Evolutionary conservation across 64 coral and sea anemone genomes (phyloP).

Genomic region (Catalaphyllia jardinei): DNA sequence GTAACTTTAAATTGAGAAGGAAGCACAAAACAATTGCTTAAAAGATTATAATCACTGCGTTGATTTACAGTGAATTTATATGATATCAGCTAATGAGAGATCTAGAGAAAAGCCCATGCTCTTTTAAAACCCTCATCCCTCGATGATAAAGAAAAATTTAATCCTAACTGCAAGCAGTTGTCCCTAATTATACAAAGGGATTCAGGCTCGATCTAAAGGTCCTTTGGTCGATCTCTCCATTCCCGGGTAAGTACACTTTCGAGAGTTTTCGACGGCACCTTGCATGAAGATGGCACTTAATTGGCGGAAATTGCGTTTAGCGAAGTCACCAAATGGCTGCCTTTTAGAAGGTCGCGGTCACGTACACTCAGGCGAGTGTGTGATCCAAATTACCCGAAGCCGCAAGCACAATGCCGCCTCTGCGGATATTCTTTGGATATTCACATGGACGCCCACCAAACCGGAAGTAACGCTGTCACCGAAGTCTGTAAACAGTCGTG

Average conservation of each 20-base stretch:
- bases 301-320: slow-evolving; percentile 1
- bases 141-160: too few relatives aligned
- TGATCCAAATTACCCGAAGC: neutral
- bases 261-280: neutral
- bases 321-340: neutral
- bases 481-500: neutral
- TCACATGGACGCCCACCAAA: neutral
- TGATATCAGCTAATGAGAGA: neutral
- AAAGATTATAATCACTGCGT: neutral
- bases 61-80: neutral
- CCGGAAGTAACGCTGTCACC: neutral
- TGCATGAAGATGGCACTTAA: neutral
- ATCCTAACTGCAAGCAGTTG: neutral
- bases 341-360: neutral
- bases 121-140: neutral
- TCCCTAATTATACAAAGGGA: neutral
- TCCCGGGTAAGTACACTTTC: neutral
- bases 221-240: neutral
- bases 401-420: neutral
- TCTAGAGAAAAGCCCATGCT: neutral
- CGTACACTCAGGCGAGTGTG: neutral
- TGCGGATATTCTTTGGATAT: neutral
- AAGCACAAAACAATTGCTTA: neutral
- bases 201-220: too few relatives aligned
- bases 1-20: slow-evolving; percentile 4